Evolutionary conservation across 2,797 vertebrate species (phyloP), one percentile per base, ranked within the genome.

Genomic region (Molossus molossus): DNA sequence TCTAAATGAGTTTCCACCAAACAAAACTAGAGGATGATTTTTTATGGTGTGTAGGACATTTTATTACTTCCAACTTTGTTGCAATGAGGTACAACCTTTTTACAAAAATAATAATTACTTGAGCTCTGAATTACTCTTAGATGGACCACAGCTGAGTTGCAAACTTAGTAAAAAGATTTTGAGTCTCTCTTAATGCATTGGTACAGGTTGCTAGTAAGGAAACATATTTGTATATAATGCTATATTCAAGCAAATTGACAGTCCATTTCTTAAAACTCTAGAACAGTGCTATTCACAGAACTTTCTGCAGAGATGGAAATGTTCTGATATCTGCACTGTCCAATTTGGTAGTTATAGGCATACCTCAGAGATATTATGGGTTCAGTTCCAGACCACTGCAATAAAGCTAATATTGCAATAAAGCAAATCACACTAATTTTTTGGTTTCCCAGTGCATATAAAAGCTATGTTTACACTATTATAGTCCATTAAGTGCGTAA

Each of bases 1-100:
- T 94, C 97, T 95, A 97, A 97, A 97, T 95, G 92, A 97, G 80
- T 96, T 98, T 97, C 93, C 96, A 96, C 58, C 45, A 88, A 96
- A 97, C 76, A 97, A 97, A 98, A 88, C 90, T 77, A 94, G 84
- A 96, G 58, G 89, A 72, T 53, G 17, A 86, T 45, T 85, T 69
- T 97, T 95, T 95, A 89, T 0, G 10, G 94, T 69, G 83, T 20
- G 50, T 58, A 88, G 48, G 97, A 90, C 62, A 65, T 93, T 97
- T 95, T 48, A 77, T 95, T 96, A 60, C 75, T 87, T 87, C 33
- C 86, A 58, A 80, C 48, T 90, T 86, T 87, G 50, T 88, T 97
- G 69, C 50, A 81, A 45, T 15, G n/a, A 94, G 1, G 60, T 37
- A 15, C 25, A 73, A 53, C 1, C 5, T 3, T 81, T 86, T 69